phyloP scores from a whole-genome alignment of 1,140 invertebrate species.

The Scaptomyza pallida region DNA sequence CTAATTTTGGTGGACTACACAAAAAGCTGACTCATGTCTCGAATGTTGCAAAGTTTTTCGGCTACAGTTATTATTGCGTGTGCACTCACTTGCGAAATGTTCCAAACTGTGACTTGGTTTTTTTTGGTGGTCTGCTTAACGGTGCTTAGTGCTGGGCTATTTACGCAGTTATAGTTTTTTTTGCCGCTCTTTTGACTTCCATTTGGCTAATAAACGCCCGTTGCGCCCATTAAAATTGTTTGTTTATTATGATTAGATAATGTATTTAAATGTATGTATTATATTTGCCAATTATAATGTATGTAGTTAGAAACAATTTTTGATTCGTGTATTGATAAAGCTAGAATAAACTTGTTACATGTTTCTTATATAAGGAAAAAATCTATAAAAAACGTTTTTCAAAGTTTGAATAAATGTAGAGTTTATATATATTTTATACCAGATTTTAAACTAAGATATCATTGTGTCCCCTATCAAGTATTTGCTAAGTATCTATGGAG shows the following conservation, averaged over 20 bases:
- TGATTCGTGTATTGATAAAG: neutral
- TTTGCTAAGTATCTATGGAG: no score
- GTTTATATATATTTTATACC: no score
- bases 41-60: conserved; percentile 37
- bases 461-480: no score
- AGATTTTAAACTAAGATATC: no score
- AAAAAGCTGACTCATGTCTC: conserved; percentile 32
- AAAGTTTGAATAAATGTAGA: no score
- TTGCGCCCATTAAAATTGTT: conserved; percentile 13
- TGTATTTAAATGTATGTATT: conserved; percentile 8
- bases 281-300: conserved; percentile 12
- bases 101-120: conserved; percentile 10
- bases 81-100: conserved; percentile 45
- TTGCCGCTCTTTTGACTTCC: neutral
- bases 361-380: no score
- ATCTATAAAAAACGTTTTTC: no score
- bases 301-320: neutral
- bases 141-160: conserved; percentile 28
- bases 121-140: conserved; percentile 21
- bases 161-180: conserved; percentile 21
- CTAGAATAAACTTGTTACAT: no score
- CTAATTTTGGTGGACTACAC: conserved; percentile 10
- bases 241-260: conserved; percentile 30
- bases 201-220: neutral
- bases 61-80: conserved; percentile 54